These are phyloP conservation scores for Dioctria linearis DNA, from an alignment of 2,888 invertebrate genomes.

Conservation along the genomic window DNA sequence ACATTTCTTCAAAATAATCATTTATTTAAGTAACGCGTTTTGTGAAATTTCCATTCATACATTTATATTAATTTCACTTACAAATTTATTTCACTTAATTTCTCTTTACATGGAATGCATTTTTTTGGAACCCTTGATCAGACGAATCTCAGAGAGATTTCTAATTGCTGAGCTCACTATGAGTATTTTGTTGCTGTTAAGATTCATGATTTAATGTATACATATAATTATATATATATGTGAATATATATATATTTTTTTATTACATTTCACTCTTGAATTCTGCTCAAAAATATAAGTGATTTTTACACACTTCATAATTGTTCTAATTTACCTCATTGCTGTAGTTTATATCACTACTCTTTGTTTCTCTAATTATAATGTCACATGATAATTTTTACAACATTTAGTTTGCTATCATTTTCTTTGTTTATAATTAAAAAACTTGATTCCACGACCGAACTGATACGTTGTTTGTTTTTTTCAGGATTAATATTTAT, in stretches of 20 bases:
- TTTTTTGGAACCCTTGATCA: not conserved
- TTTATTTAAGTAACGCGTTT: conserved; percentile 63
- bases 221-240: conserved; percentile 15
- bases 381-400: conserved; percentile 19
- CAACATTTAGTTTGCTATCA: conserved; percentile 44
- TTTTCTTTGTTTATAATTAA: conserved; percentile 17
- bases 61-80: conserved; percentile 52
- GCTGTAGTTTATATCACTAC: conserved; percentile 3
- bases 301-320: conserved; percentile 38
- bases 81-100: conserved; percentile 42
- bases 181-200: conserved; percentile 6
- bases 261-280: conserved; percentile 14
- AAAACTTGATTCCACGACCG: conserved; percentile 13
- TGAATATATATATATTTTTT: conserved; percentile 16
- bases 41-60: conserved; percentile 63
- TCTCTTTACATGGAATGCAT: conserved; percentile 70
- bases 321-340: conserved; percentile 31
- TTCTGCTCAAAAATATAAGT: conserved; percentile 2
- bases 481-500: not conserved
- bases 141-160: not conserved
- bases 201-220: not conserved
- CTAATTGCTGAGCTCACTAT: not conserved
- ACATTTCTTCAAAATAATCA: conserved; percentile 62
- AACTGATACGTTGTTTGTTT: conserved; percentile 18
- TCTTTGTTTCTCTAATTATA: not conserved